Base-by-base conservation (phyloP, 2,888 invertebrate species). In the Drosophila lacicola region DNA sequence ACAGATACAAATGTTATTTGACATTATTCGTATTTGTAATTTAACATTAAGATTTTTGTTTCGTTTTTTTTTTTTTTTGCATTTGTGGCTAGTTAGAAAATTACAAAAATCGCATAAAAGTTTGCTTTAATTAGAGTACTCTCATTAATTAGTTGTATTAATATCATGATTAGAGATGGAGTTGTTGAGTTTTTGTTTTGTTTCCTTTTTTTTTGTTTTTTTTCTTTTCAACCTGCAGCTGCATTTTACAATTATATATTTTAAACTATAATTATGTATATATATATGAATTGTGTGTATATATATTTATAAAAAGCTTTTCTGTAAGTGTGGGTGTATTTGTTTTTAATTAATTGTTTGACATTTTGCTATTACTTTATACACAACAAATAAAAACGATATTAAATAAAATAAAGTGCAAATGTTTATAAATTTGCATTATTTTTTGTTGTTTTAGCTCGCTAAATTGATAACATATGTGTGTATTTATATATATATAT, bases 291-390 rank as follows among this genome's bases (percentile, higher is more conserved):
- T 70, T 73, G 55, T 60, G 69, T 73, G 49, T 69, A 70, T 74
- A 62, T 65, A 61, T 83, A 79, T 83, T 70, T 84, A 87, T 82
- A 88, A 88, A 88, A 88, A 85, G 82, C 86, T 88, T 82, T 82
- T 88, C 82, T 85, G 72, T 87, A 62, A 77, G 68, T 87, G 55
- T 78, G 50, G 69, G 45, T 67, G 45, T 81, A 33, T 62, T 57
- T 49, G 21, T 47, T 17, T n/a, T 29, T 39, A 5, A 19, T 50
- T 65, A 29, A 63, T 47, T 79, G 50, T 60, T 71, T 72, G 79
- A 82, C 82, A 82, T 79, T 82, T 85, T 45, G 66, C 82, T 82
- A 88, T 82, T 88, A 77, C 60, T 71, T 80, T 77, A 74, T 65
- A 63, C 63, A 79, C 54, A 60, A 61, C 29, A 74, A 42, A 50